A percentile compares a stretch with the other conserved stretches of the same genome.
These are phyloP conservation scores for Drusus annulatus DNA, from an alignment of 1,140 invertebrate genomes.

Conservation along the genomic window DNA sequence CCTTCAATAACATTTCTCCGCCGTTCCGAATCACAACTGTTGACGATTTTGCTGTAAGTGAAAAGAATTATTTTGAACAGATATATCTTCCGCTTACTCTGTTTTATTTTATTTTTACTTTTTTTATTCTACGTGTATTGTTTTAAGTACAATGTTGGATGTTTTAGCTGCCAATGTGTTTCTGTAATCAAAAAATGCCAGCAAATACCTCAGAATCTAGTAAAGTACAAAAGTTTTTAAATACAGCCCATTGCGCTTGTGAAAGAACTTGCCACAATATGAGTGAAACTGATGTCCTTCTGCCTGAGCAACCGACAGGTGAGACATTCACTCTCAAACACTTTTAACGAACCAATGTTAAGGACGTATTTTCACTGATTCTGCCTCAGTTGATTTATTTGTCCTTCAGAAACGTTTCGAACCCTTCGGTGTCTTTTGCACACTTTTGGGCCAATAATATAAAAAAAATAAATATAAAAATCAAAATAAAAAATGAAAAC, in stretches of 20 bases:
- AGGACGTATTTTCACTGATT: not conserved
- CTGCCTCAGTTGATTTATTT: not conserved
- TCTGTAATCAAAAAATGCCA: constrained; percentile 13
- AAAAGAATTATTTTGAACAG: not conserved
- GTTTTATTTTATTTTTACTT: no score
- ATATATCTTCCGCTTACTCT: no score
- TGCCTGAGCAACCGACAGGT: not conserved
- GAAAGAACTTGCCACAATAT: not conserved
- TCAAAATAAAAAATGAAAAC: no score
- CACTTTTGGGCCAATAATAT: no score
- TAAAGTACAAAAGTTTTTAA: constrained; percentile 14
- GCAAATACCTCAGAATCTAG: not conserved
- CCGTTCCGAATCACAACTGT: not conserved
- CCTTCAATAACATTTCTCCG: constrained; percentile 1
- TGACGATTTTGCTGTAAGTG: constrained; percentile 10
- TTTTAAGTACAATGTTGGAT: no score
- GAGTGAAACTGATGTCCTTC: not conserved
- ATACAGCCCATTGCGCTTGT: not conserved
- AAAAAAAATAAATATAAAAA: no score
- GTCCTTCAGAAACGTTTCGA: no score
- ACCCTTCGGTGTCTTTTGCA: no score
- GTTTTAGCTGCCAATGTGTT: constrained; percentile 29
- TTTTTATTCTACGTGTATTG: no score
- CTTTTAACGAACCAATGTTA: no score
- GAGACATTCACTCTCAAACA: not conserved